Base-by-base conservation (phyloP, 2,888 invertebrate genomes). In the Athrips mouffetella region DNA sequence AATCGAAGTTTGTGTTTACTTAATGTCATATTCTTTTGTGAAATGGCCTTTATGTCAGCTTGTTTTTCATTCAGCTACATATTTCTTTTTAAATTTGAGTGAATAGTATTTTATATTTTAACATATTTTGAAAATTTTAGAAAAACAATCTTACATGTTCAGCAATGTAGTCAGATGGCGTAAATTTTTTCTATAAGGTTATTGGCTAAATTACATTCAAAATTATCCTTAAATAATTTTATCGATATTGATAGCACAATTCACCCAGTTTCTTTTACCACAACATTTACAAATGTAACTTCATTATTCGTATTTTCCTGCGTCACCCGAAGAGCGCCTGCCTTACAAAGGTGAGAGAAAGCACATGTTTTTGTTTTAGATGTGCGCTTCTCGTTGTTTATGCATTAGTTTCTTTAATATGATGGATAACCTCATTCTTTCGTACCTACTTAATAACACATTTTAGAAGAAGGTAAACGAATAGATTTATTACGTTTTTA, bases 211-310 rank as follows among this genome's bases (percentile, higher is more conserved):
- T 40, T 73, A 25, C 30, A n/a, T 16, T n/a, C 29, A 29, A 42
- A 42, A 42, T 42, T 40, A n/a, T 11, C n/a, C n/a, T 15, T 13
- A 15, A 42, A 16, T 18, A 5, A 18, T n/a, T 29, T 4, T 18
- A 29, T 56, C 53, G 63, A 57, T 62, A 74, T 82, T 83, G 80
- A 82, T 75, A 52, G 84, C 82, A 84, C 81, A 82, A 68, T 6
- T 41, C 23, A 33, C 15, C 7, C 48, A 55, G 52, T 54, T 41
- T 52, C n/a, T 10, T 54, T 49, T 57, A 46, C n/a, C n/a, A n/a
- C n/a, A n/a, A n/a, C n/a, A n/a, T n/a, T 60, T 68, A 74, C 66
- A 76, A 75, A 21, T n/a, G n/a, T 30, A 44, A 31, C 44, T 15
- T n/a, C 15, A 8, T 27, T 31, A 78, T 71, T 76, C 73, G 57